A percentile compares a stretch with the other conserved stretches of the same genome.
These are phyloP conservation scores for Lamellibrachia satsuma DNA, from an alignment of 2,888 invertebrate species.

Conservation along the genomic window DNA sequence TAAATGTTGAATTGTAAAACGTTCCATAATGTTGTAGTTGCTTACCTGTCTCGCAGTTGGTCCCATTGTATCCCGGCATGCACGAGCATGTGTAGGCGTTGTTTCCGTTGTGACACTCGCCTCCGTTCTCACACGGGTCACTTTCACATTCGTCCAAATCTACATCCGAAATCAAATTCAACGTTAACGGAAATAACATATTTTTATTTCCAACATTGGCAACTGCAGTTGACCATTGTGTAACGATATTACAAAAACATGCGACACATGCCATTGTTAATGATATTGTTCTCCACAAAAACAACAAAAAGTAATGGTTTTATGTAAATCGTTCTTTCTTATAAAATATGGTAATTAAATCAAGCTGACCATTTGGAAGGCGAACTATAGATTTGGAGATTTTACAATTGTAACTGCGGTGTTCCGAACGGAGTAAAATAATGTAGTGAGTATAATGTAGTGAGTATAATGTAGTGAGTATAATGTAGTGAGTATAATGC, in stretches of 20 bases:
- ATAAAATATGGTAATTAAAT: no score
- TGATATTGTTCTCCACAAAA: no score
- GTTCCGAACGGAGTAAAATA: no score
- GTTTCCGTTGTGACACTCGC: slow-evolving; percentile 1
- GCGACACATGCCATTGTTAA: not conserved
- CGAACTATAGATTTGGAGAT: no score
- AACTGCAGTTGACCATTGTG: not conserved
- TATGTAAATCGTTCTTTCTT: no score
- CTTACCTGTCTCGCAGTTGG: slow-evolving; percentile 19
- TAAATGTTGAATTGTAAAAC: no score
- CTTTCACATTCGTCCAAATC: slow-evolving; percentile 22
- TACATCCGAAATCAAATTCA: not conserved
- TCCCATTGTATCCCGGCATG: not conserved
- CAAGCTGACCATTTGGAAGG: no score
- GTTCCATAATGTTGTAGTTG: not conserved
- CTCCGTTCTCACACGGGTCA: not conserved
- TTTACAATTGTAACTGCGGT: no score
- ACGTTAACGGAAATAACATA: not conserved
- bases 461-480: no score
- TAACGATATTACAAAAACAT: not conserved
- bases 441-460: no score
- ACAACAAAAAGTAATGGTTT: no score
- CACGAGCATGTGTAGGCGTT: not conserved
- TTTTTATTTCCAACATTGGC: not conserved
- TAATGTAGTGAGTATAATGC: no score